Percentiles rank a stretch among this genome's conserved stretches.
phyloP scores from a whole-genome alignment of 2,888 invertebrate genomes.

The Nomada hirtipes region DNA sequence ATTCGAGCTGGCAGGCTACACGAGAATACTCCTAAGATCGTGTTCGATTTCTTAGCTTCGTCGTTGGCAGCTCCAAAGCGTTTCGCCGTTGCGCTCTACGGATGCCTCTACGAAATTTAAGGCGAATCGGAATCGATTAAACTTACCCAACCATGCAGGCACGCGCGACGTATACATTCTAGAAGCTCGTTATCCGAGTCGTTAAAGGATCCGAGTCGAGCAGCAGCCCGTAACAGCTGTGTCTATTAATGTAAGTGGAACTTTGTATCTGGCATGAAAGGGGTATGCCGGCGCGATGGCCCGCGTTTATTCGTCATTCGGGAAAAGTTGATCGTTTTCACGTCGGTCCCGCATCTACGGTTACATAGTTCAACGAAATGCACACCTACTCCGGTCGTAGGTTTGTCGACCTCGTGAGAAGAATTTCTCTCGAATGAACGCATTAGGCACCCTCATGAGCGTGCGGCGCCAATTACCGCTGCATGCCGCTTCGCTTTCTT shows the following conservation, averaged over 20 bases:
- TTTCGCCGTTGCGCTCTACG: background rate
- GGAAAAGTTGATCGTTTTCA: slow-evolving; percentile 53
- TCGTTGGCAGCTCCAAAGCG: background rate
- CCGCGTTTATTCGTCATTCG: slow-evolving; percentile 6
- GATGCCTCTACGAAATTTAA: background rate
- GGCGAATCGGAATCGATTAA: too few relatives aligned
- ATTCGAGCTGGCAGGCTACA: slow-evolving; percentile 81
- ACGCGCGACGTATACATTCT: too few relatives aligned
- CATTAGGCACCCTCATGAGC: slow-evolving; percentile 28
- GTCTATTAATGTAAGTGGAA: too few relatives aligned
- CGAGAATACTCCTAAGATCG: slow-evolving; percentile 81
- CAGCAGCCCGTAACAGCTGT: too few relatives aligned
- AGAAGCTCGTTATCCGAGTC: too few relatives aligned
- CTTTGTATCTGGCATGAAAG: background rate
- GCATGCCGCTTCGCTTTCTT: slow-evolving; percentile 33
- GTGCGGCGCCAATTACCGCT: slow-evolving; percentile 13
- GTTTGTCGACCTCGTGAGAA: slow-evolving; percentile 72
- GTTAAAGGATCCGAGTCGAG: too few relatives aligned
- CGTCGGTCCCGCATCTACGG: slow-evolving; percentile 67
- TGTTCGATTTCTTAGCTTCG: slow-evolving; percentile 51
- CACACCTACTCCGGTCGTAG: slow-evolving; percentile 30
- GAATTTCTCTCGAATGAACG: slow-evolving; percentile 27
- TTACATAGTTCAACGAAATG: slow-evolving; percentile 50
- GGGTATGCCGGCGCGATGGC: background rate
- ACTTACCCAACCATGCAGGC: too few relatives aligned